Conservation (phyloP, 2,113 vertebrate species). For the Lophius piscatorius region DNA sequence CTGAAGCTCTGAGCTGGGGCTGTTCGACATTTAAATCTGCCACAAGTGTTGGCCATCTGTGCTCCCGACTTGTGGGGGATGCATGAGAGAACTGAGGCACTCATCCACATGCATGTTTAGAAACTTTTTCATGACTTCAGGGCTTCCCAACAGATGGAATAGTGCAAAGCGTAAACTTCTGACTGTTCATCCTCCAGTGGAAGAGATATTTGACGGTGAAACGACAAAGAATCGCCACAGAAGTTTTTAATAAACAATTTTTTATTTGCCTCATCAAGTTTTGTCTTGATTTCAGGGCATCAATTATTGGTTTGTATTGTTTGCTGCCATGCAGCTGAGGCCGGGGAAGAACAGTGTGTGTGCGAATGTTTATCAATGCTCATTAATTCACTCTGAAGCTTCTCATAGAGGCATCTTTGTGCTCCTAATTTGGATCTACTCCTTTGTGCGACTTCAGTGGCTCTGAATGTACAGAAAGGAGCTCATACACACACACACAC, state of each 20-base stretch:
- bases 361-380: constrained; percentile 75
- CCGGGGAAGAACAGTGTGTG: constrained; percentile 58
- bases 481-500: constrained; percentile 62
- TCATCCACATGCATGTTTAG: constrained; percentile 35
- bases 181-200: neutral
- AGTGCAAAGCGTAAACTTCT: neutral
- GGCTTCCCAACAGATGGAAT: constrained; percentile 47
- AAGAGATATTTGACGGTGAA: neutral
- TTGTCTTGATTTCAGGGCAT: neutral
- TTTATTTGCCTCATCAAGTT: neutral
- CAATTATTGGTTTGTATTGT: constrained; percentile 29
- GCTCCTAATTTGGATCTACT: constrained; percentile 74
- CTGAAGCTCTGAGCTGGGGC: constrained; percentile 33
- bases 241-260: neutral
- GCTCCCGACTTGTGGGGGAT: constrained; percentile 12
- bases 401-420: constrained; percentile 78
- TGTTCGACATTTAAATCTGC: constrained; percentile 37
- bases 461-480: constrained; percentile 69
- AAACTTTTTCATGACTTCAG: constrained; percentile 45
- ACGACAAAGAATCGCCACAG: neutral
- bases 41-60: constrained; percentile 66
- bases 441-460: constrained; percentile 77
- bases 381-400: constrained; percentile 76
- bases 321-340: constrained; percentile 43
- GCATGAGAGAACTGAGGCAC: constrained; percentile 14